Evolutionary conservation across 2,113 vertebrate species (phyloP), one percentile per base, ranked within the genome.

Genomic region (Leucopternis melanops): DNA sequence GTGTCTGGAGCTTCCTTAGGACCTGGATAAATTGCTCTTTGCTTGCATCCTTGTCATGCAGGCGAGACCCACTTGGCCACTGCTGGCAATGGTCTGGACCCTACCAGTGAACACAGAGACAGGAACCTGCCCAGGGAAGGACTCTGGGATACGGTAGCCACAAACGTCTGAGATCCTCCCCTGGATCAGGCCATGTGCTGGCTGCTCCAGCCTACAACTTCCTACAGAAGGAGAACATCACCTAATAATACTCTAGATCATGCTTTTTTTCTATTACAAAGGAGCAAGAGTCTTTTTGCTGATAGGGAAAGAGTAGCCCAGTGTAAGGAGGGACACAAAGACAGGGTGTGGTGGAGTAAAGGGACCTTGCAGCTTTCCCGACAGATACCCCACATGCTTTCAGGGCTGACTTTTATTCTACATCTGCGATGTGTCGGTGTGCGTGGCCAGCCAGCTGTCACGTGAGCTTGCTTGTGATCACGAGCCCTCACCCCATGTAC

Each of bases 361-460:
- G 31, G 71, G 42, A 50, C 36, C 18, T 9, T 31, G 50, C 17
- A 27, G 45, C 44, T 21, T 36, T 61, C 34, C 52, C 4, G 8
- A 29, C 50, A 0, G 0, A 63, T 5, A 12, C 31, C 19, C 26
- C 19, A 16, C 0, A 0, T 44, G 42, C 45, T 61, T 21, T 50
- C 47, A 45, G 38, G 59, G 61, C 34, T 78, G 75, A 22, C 59
- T 52, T 55, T 57, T 23, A 6, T 42, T 81, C 50, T 7, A 69
- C 32, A 9, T 59, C 45, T 42, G 65, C 4, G 0, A 7, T 4
- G 17, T 49, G 44, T 22, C 1, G 1, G 63, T 1, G 3, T 1
- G 3, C 38, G 2, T 5, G 44, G 67, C 45, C 86, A 59, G 77
- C 54, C 78, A 42, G 55, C 44, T 80, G 72, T 31, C 62, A 23